These are phyloP conservation scores for Acanthurus leucopareius DNA, from an alignment of 2,797 vertebrate species.

Conservation along the genomic window DNA sequence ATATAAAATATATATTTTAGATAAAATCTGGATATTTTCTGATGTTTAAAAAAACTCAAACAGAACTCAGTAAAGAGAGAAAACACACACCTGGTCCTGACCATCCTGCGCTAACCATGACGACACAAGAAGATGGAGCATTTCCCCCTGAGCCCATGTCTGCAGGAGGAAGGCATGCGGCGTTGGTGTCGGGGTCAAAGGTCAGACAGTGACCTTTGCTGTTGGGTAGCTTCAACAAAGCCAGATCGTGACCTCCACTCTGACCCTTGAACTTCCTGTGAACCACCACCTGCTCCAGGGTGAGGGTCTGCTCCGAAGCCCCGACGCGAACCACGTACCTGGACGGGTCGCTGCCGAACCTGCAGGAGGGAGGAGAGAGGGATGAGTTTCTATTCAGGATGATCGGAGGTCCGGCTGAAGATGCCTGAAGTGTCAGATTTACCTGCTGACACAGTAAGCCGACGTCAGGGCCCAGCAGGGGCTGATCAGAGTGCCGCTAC, in stretches of 20 bases:
- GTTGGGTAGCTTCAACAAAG: slow-evolving; percentile 88
- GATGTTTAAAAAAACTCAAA: not conserved
- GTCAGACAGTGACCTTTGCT: slow-evolving; percentile 89
- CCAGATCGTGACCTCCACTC: slow-evolving; percentile 92
- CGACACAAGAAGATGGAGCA: slow-evolving; percentile 85
- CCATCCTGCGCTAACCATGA: slow-evolving; percentile 91
- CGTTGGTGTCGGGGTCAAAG: slow-evolving; percentile 88
- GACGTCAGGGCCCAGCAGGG: slow-evolving; percentile 94
- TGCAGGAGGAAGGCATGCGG: slow-evolving; percentile 87
- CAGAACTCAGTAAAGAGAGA: not conserved
- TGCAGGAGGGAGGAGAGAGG: slow-evolving; percentile 52
- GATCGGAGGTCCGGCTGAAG: not conserved
- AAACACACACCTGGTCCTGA: slow-evolving; percentile 86
- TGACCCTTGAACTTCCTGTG: slow-evolving; percentile 91
- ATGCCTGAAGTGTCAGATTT: not conserved
- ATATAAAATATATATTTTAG: no score
- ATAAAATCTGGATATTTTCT: no score
- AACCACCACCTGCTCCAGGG: slow-evolving; percentile 86
- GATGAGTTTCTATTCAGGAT: not conserved
- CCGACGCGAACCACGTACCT: slow-evolving; percentile 88
- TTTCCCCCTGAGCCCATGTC: slow-evolving; percentile 78
- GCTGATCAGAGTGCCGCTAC: slow-evolving; percentile 91
- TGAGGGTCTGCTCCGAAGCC: slow-evolving; percentile 86
- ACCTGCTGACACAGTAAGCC: slow-evolving; percentile 94
- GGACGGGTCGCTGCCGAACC: slow-evolving; percentile 88